Conservation (phyloP, 2,113 vertebrate genomes). For the Peromyscus maniculatus region DNA sequence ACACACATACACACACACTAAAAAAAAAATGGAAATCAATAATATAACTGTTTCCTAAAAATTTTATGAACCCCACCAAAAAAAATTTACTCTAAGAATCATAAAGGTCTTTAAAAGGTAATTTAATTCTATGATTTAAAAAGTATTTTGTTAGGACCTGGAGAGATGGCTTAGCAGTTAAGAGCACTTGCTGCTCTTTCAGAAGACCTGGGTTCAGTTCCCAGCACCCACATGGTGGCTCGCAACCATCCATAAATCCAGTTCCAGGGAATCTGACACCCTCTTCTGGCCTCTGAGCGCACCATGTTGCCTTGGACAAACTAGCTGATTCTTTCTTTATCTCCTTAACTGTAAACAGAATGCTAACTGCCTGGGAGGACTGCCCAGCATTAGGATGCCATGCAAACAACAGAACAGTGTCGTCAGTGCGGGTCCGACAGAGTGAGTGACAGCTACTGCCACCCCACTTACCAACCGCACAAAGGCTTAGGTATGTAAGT, state of each 20-base stretch:
- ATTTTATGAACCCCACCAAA: background rate
- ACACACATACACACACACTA: background rate
- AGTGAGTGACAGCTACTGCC: background rate
- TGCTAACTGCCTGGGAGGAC: background rate
- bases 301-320: slow-evolving; percentile 9
- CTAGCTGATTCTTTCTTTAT: slow-evolving; percentile 32
- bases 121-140: slow-evolving; percentile 28
- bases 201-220: background rate
- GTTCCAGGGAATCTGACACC: background rate
- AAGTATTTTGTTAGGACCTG: background rate
- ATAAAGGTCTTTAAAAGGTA: background rate
- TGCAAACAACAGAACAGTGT: background rate
- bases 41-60: slow-evolving; percentile 10
- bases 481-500: background rate
- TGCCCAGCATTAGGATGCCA: background rate
- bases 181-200: background rate
- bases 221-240: background rate
- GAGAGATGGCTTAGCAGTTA: background rate
- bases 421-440: background rate
- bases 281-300: background rate
- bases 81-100: slow-evolving; percentile 27
- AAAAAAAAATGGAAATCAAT: background rate
- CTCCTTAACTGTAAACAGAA: background rate
- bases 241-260: background rate
- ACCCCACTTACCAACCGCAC: background rate